These are phyloP conservation scores for Sebastes baramenuke DNA, from an alignment of 2,797 vertebrate species.

Conservation along the genomic window DNA sequence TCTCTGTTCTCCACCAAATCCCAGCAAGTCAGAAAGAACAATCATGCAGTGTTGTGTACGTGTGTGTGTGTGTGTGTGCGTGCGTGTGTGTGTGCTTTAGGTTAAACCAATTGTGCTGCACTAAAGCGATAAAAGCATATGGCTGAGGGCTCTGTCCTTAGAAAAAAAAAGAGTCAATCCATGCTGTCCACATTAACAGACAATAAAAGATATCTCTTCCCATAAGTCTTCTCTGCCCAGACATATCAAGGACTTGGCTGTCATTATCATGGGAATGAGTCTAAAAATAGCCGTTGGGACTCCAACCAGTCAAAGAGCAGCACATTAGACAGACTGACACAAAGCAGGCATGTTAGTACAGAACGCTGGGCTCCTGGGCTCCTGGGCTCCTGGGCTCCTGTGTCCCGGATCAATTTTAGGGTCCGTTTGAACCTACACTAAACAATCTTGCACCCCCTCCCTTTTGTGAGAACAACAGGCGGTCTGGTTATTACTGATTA, in stretches of 20 bases:
- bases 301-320: constrained; percentile 59
- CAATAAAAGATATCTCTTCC: constrained; percentile 31
- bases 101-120: constrained; percentile 39
- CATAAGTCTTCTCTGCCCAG: constrained; percentile 31
- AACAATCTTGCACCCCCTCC: constrained; percentile 36
- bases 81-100: constrained; percentile 22
- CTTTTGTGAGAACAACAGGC: constrained; percentile 50
- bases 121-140: constrained; percentile 35
- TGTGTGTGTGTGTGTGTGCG: not conserved
- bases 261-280: constrained; percentile 63
- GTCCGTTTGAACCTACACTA: constrained; percentile 48
- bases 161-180: constrained; percentile 22
- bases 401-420: constrained; percentile 60
- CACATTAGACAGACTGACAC: constrained; percentile 45
- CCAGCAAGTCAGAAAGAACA: constrained; percentile 32
- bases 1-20: constrained; percentile 25
- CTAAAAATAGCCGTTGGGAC: constrained; percentile 72
- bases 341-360: constrained; percentile 56
- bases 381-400: constrained; percentile 38
- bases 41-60: not conserved
- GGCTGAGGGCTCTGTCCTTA: constrained; percentile 31
- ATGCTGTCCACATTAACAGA: constrained; percentile 51
- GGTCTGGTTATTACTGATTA: constrained; percentile 67
- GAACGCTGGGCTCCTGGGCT: constrained; percentile 21
- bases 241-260: constrained; percentile 56